A percentile compares a stretch with the other conserved stretches of the same genome.
Conservation (phyloP, 2,113 vertebrate genomes). For the Proteles cristata region DNA sequence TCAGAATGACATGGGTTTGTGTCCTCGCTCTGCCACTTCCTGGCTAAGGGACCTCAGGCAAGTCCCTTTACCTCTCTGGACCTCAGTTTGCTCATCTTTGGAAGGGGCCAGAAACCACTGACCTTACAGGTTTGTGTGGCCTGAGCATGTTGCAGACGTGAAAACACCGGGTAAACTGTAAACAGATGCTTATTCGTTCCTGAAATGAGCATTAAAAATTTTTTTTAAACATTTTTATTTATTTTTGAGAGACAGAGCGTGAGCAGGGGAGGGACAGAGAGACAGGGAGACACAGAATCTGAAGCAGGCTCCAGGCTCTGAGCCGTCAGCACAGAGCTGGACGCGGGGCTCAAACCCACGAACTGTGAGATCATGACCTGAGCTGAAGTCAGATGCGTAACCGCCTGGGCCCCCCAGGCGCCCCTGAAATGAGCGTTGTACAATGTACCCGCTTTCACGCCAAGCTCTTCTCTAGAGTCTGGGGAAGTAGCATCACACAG, state of each 20-base stretch:
- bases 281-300: too few species aligned
- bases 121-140: not conserved
- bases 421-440: fast-evolving
- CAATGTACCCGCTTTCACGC: fast-evolving
- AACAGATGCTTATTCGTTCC: too few species aligned
- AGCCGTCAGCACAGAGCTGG: too few species aligned
- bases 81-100: not conserved
- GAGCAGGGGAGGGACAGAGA: too few species aligned
- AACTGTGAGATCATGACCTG: too few species aligned
- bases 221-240: too few species aligned
- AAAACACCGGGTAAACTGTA: too few species aligned
- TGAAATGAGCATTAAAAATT: not conserved
- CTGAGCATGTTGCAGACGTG: fast-evolving
- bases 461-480: not conserved
- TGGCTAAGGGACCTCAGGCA: not conserved
- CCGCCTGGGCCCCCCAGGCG: too few species aligned
- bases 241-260: too few species aligned
- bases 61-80: not conserved
- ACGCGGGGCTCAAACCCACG: too few species aligned
- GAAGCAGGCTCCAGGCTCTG: too few species aligned
- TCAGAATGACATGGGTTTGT: not conserved
- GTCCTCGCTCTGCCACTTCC: not conserved
- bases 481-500: not conserved
- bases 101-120: fast-evolving
- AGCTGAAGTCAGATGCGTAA: too few species aligned